Evolutionary conservation across 2,113 vertebrate species (phyloP), one percentile per base, ranked within the genome.

Genomic region (Larimichthys polyactis): DNA sequence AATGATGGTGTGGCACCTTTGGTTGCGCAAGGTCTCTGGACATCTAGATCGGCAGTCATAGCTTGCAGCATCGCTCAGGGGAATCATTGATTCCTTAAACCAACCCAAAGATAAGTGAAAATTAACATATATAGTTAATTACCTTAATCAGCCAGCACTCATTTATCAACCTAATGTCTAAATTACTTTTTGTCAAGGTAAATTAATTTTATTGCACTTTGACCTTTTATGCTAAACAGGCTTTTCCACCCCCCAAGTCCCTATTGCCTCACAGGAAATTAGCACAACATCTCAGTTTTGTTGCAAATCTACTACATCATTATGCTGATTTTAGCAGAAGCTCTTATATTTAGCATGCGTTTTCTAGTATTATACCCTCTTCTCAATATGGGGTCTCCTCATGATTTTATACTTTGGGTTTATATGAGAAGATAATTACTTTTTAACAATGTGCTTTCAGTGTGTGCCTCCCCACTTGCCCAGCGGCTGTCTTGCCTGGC

Each of bases 101-200:
- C 72, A 76, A 84, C 71, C 70, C 57, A 85, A 87, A 89, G 91
- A 93, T 93, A 93, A 93, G 79, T 49, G 63, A 52, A 76, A 89
- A 94, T 93, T 92, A 89, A 87, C 90, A 93, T 91, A 90, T 90
- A 80, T 76, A 73, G 75, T 90, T 94, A 94, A 93, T 94, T 93
- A 87, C 79, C 79, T 81, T 90, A 87, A 93, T 92, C 90, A 87
- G 78, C 66, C 75, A 32, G 58, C 75, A 49, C 79, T 87, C 90
- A 84, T 93, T 93, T 94, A 93, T 94, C 91, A 92, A 89, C 44
- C 75, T 85, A 76, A 91, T 62, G 87, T 94, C 85, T 83, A 91
- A 93, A 93, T 94, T 89, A 84, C 89, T 91, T 93, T 89, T 88
- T 91, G 90, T 79, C 81, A 79, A 88, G 87, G 84, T 90, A 90